Evolutionary conservation across 2,888 invertebrate species (phyloP).

Genomic region (Choreutis nemorana): DNA sequence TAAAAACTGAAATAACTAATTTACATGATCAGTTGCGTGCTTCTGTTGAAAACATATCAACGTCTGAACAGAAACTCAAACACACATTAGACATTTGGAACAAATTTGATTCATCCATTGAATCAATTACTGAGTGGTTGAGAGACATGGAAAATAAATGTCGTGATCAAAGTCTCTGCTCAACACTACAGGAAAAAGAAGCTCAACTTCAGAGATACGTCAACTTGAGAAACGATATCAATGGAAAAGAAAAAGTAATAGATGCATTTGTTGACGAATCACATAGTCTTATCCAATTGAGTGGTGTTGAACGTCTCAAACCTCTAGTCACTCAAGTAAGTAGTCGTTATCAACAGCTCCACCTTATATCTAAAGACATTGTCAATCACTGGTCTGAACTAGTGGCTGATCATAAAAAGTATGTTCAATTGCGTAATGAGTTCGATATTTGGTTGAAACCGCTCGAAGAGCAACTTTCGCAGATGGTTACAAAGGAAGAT

Average conservation of each 20-base stretch:
- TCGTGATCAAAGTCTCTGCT: slow-evolving; percentile 85
- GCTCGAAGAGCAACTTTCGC: slow-evolving; percentile 72
- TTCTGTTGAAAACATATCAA: slow-evolving; percentile 72
- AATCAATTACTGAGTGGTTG: slow-evolving; percentile 86
- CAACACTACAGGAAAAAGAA: slow-evolving; percentile 82
- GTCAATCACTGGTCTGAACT: slow-evolving; percentile 84
- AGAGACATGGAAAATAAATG: slow-evolving; percentile 84
- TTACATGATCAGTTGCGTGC: slow-evolving; percentile 73
- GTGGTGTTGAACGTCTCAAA: slow-evolving; percentile 85
- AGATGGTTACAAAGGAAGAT: slow-evolving; percentile 71
- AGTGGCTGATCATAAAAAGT: slow-evolving; percentile 83
- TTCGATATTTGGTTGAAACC: slow-evolving; percentile 81
- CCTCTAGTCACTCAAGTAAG: slow-evolving; percentile 90
- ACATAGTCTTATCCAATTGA: slow-evolving; percentile 84
- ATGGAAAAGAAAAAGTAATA: slow-evolving; percentile 83
- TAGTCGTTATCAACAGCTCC: slow-evolving; percentile 83
- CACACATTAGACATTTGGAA: slow-evolving; percentile 84
- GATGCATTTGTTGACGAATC: slow-evolving; percentile 90
- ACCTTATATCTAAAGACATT: slow-evolving; percentile 84
- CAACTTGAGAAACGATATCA: slow-evolving; percentile 77
- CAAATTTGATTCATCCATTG: slow-evolving; percentile 83
- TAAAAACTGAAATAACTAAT: slow-evolving; percentile 77
- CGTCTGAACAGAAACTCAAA: slow-evolving; percentile 77
- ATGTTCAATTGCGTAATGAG: slow-evolving; percentile 77
- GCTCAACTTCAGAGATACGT: slow-evolving; percentile 75